Evolutionary conservation across 2,113 vertebrate genomes (phyloP).

Genomic region (Mustela nigripes): DNA sequence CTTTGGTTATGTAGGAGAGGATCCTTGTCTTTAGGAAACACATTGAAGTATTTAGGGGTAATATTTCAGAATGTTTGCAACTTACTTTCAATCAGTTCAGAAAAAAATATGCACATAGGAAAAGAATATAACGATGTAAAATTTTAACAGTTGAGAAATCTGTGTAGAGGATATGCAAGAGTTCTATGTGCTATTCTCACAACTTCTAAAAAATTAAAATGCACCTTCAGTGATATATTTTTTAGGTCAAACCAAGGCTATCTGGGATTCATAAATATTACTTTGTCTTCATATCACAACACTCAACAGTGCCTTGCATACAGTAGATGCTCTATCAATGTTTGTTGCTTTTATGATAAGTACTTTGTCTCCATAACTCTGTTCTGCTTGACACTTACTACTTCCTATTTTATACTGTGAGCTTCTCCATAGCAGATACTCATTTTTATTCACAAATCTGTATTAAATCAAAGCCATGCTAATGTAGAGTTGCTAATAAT

Average conservation of each 20-base stretch:
- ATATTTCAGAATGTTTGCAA: background rate
- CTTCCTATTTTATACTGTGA: conserved; percentile 9
- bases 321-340: background rate
- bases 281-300: background rate
- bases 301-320: background rate
- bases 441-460: conserved; percentile 50
- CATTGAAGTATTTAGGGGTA: background rate
- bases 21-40: background rate
- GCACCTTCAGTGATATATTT: background rate
- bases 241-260: conserved; percentile 42
- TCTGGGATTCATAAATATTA: background rate
- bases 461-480: background rate
- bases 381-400: background rate
- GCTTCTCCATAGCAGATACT: background rate
- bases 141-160: background rate
- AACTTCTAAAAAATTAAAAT: conserved; percentile 30
- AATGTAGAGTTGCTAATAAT: conserved; percentile 38
- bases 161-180: background rate
- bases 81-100: background rate
- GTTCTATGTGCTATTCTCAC: background rate
- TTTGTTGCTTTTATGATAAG: conserved; percentile 19
- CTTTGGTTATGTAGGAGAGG: background rate
- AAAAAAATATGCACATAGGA: background rate
- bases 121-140: background rate
- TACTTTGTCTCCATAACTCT: background rate